Percentiles rank a stretch among this genome's conserved stretches.
Evolutionary conservation across 2,113 vertebrate species (phyloP).

Genomic region (Tympanuchus pallidicinctus): DNA sequence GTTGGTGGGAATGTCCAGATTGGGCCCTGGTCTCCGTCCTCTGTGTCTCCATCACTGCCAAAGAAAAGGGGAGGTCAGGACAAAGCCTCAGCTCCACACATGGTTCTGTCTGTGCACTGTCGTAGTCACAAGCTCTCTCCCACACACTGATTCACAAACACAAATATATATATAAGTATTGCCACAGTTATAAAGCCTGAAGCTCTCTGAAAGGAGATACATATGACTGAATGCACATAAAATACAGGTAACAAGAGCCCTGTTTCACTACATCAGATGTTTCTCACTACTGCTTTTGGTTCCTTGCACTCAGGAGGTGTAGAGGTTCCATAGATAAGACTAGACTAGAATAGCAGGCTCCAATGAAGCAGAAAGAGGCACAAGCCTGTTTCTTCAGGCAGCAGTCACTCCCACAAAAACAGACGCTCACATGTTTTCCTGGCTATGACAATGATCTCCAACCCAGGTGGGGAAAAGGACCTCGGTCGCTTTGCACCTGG

Average conservation of each 20-base stretch:
- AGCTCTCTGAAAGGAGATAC: background rate
- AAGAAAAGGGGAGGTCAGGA: background rate
- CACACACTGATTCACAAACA: background rate
- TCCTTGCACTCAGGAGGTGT: background rate
- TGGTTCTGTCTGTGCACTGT: accelerated
- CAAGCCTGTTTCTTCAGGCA: background rate
- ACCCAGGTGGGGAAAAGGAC: background rate
- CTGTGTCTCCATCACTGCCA: conserved; percentile 88
- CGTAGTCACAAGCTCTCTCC: background rate
- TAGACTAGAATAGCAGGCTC: no score
- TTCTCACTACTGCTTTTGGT: background rate
- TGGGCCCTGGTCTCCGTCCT: conserved; percentile 88
- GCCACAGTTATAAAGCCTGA: background rate
- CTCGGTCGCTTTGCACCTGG: background rate
- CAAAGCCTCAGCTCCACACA: background rate
- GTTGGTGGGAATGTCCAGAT: conserved; percentile 96
- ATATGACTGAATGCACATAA: background rate
- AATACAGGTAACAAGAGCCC: background rate
- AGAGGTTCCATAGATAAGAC: background rate
- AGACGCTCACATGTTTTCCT: background rate
- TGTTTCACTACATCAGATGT: background rate
- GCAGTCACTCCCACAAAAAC: background rate
- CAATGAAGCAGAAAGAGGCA: background rate
- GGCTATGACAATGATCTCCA: background rate
- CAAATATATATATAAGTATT: background rate